Conservation (phyloP, 2,797 vertebrate species). For the Hyperoplus immaculatus region DNA sequence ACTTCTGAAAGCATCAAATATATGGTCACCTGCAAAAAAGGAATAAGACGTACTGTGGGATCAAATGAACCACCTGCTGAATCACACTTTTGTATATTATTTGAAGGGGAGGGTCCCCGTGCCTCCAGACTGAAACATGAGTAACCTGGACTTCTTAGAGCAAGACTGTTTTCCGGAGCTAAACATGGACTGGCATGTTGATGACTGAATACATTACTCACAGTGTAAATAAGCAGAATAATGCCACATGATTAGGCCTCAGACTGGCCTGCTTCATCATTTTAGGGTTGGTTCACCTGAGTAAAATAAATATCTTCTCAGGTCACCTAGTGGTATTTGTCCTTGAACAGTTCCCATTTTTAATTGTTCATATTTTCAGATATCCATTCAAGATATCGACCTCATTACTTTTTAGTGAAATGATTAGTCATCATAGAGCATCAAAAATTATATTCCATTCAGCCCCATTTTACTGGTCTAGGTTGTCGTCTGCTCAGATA, state of each 20-base stretch:
- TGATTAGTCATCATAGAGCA: background rate
- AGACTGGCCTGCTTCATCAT: background rate
- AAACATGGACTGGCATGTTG: conserved; percentile 4
- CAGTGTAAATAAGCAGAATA: background rate
- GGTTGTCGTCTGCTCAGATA: background rate
- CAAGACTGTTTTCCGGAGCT: background rate
- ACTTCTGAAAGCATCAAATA: background rate
- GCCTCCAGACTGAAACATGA: background rate
- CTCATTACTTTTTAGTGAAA: background rate
- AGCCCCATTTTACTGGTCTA: background rate
- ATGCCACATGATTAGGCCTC: background rate
- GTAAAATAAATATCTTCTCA: background rate
- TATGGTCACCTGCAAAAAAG: background rate
- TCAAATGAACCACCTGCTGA: background rate
- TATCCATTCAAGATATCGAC: background rate
- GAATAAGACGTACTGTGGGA: background rate
- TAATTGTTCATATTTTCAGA: background rate
- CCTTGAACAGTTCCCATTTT: background rate
- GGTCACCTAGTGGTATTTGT: too few relatives aligned
- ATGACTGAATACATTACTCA: background rate
- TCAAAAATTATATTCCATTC: background rate
- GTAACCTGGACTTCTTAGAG: background rate
- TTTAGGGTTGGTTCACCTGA: background rate
- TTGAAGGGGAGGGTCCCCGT: background rate
- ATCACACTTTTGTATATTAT: background rate